A percentile compares a stretch with the other conserved stretches of the same genome.
phyloP scores from a whole-genome alignment of 2,888 invertebrate species.

The Pasiphila rectangulata region DNA sequence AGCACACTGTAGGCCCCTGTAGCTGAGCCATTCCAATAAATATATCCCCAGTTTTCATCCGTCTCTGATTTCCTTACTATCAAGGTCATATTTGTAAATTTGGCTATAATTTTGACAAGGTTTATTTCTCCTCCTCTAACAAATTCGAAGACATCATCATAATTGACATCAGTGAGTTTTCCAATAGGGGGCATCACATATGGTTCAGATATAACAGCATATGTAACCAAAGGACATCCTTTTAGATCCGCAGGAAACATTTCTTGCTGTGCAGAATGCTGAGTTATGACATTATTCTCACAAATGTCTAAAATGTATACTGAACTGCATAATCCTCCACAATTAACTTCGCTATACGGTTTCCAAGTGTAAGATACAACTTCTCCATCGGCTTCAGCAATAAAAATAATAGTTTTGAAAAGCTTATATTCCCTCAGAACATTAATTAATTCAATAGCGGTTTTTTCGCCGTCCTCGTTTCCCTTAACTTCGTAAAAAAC shows the following conservation, averaged over 20 bases:
- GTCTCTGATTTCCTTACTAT: conserved; percentile 59
- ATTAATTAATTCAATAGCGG: conserved; percentile 65
- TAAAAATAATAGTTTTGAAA: conserved; percentile 65
- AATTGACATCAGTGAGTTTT: conserved; percentile 48
- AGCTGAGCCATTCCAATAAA: conserved; percentile 59
- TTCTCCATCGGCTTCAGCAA: conserved; percentile 52
- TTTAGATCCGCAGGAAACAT: conserved; percentile 67
- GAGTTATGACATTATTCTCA: conserved; percentile 48
- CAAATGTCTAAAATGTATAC: conserved; percentile 69
- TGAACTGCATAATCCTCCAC: conserved; percentile 62
- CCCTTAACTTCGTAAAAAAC: conserved; percentile 62
- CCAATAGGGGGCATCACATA: conserved; percentile 68
- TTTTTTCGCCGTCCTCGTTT: conserved; percentile 50
- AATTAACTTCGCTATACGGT: conserved; percentile 67
- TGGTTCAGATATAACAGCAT: conserved; percentile 69
- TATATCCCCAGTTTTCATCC: conserved; percentile 67
- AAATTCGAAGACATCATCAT: conserved; percentile 61
- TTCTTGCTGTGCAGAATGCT: conserved; percentile 53
- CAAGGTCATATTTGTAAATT: conserved; percentile 72
- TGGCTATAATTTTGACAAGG: conserved; percentile 68
- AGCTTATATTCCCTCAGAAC: conserved; percentile 62
- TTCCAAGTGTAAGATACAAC: conserved; percentile 70
- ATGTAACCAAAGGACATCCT: conserved; percentile 67
- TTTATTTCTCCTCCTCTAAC: conserved; percentile 68
- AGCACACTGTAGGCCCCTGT: conserved; percentile 61